A percentile compares a stretch with the other conserved stretches of the same genome.
These are phyloP conservation scores for Stomatorhinus ivindoensis DNA, from an alignment of 2,113 vertebrate species.

Conservation along the genomic window DNA sequence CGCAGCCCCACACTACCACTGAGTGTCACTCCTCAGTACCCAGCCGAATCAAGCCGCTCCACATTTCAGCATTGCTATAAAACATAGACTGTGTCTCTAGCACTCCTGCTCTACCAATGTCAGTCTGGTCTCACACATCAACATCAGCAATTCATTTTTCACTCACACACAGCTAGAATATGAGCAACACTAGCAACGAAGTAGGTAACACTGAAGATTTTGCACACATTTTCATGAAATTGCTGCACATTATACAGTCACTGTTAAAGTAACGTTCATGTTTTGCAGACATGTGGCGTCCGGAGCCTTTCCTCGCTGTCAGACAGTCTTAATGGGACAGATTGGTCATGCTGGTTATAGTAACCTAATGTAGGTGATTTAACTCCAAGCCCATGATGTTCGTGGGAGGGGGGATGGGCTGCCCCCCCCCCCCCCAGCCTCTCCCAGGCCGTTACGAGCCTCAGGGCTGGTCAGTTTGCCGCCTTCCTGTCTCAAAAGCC, in stretches of 20 bases:
- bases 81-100: neutral
- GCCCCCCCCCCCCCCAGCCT: neutral
- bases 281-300: neutral
- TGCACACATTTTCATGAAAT: neutral
- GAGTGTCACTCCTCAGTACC: neutral
- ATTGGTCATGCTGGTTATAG: neutral
- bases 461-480: neutral
- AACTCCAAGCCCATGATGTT: neutral
- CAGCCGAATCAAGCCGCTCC: neutral
- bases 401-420: neutral
- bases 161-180: neutral
- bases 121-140: neutral
- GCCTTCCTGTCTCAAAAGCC: slow-evolving; percentile 27
- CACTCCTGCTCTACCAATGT: neutral
- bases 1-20: neutral
- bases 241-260: neutral
- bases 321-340: neutral
- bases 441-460: neutral
- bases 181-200: neutral
- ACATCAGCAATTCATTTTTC: neutral
- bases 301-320: neutral
- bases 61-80: neutral
- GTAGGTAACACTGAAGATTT: neutral
- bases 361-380: neutral
- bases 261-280: neutral